Conservation (phyloP, 2,797 vertebrate species). For the Vespertilio murinus region DNA sequence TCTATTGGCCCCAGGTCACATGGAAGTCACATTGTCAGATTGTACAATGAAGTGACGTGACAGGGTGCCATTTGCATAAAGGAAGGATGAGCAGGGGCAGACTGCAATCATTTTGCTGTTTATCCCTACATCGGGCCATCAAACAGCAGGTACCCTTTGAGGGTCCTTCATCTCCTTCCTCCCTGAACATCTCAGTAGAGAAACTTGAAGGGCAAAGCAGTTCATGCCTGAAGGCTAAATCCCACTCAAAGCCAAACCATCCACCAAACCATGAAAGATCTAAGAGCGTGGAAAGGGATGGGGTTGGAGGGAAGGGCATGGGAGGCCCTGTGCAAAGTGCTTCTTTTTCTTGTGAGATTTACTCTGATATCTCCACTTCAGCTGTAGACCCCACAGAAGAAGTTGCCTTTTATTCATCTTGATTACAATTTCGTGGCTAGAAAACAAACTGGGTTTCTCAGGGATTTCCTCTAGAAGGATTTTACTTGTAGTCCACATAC, state of each 20-base stretch:
- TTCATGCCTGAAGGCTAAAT: background rate
- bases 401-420: background rate
- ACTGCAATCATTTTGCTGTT: background rate
- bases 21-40: background rate
- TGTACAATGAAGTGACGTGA: background rate
- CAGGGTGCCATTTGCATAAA: background rate
- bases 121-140: background rate
- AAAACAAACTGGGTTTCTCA: background rate
- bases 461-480: background rate
- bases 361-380: background rate
- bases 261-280: background rate
- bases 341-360: background rate
- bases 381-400: background rate
- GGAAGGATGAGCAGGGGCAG: background rate
- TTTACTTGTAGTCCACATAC: background rate
- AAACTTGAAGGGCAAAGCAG: background rate
- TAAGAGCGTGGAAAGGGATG: background rate
- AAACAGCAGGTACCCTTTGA: background rate
- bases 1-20: background rate
- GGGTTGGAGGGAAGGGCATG: background rate
- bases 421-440: conserved; percentile 30
- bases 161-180: background rate
- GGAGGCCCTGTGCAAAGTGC: background rate
- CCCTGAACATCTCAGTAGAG: background rate
- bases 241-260: background rate